Conservation (phyloP, 1,140 invertebrate species). For the Diabrotica undecimpunctata region DNA sequence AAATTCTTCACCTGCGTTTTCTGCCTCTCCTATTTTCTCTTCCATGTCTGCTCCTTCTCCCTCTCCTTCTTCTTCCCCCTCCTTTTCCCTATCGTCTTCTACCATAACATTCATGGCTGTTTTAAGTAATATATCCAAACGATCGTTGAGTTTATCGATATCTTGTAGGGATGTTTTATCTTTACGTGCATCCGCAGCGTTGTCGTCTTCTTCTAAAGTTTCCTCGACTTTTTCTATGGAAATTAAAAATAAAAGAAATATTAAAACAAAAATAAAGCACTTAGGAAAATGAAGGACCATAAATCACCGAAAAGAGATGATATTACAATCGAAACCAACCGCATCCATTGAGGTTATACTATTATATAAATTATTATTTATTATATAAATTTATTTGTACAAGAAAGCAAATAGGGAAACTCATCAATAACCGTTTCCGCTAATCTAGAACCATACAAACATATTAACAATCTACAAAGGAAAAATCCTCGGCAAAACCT, state of each 20-base stretch:
- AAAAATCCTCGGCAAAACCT: too few relatives aligned
- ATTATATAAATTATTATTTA: too few relatives aligned
- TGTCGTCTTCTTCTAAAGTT: background rate
- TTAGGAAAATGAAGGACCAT: too few relatives aligned
- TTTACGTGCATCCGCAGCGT: background rate
- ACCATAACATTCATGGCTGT: conserved; percentile 41
- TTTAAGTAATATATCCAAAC: conserved; percentile 48
- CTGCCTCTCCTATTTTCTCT: background rate
- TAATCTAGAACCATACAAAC: too few relatives aligned
- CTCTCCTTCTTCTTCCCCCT: conserved; percentile 13
- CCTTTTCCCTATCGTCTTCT: conserved; percentile 27
- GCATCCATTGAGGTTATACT: too few relatives aligned
- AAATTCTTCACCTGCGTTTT: conserved; percentile 6
- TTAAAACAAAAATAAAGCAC: background rate
- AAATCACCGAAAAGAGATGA: too few relatives aligned
- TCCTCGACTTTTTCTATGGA: background rate
- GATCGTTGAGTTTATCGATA: conserved; percentile 57
- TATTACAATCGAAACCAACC: too few relatives aligned
- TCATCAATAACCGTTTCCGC: too few relatives aligned
- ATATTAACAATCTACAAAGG: too few relatives aligned
- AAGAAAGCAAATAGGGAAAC: too few relatives aligned
- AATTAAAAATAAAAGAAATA: background rate
- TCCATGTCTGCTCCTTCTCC: conserved; percentile 16
- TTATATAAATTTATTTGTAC: too few relatives aligned
- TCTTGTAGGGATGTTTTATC: conserved; percentile 46